These are phyloP conservation scores for Dichetophora obliterata DNA, from an alignment of 2,888 invertebrate species.

Conservation along the genomic window DNA sequence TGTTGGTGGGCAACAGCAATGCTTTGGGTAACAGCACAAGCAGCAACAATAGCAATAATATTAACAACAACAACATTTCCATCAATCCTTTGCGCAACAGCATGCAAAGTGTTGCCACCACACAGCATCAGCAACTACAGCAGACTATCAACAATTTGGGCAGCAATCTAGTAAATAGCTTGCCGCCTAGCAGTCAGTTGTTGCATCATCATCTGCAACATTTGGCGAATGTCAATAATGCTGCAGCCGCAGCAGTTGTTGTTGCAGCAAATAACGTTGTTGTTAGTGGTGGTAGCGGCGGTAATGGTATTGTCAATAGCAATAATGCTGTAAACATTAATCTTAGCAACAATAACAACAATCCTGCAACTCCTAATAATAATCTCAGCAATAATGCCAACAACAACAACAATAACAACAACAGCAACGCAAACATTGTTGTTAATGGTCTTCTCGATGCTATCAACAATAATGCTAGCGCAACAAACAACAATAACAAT, in stretches of 20 bases:
- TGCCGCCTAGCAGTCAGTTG: constrained; percentile 68
- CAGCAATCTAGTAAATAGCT: constrained; percentile 55
- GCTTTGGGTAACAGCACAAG: background rate
- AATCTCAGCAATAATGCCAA: constrained; percentile 48
- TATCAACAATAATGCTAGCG: constrained; percentile 50
- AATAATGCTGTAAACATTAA: constrained; percentile 47
- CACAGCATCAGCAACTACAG: constrained; percentile 51
- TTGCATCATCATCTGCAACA: constrained; percentile 69
- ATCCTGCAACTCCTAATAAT: constrained; percentile 58
- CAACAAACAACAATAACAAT: constrained; percentile 44
- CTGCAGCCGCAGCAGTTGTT: constrained; percentile 59
- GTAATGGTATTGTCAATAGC: constrained; percentile 46
- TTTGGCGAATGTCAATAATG: constrained; percentile 66
- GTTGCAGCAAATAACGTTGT: constrained; percentile 56
- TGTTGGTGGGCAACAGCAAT: constrained; percentile 53
- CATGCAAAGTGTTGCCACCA: constrained; percentile 58
- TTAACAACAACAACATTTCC: constrained; percentile 39
- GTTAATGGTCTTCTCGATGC: constrained; percentile 37
- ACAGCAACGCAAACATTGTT: constrained; percentile 48
- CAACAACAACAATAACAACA: constrained; percentile 37
- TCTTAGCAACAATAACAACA: constrained; percentile 55
- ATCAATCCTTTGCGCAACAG: constrained; percentile 57
- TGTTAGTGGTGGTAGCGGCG: constrained; percentile 28
- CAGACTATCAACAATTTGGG: constrained; percentile 50
- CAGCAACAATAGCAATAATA: constrained; percentile 39